These are phyloP conservation scores for Oreochromis tanganicae DNA, from an alignment of 2,113 vertebrate genomes.

Conservation along the genomic window DNA sequence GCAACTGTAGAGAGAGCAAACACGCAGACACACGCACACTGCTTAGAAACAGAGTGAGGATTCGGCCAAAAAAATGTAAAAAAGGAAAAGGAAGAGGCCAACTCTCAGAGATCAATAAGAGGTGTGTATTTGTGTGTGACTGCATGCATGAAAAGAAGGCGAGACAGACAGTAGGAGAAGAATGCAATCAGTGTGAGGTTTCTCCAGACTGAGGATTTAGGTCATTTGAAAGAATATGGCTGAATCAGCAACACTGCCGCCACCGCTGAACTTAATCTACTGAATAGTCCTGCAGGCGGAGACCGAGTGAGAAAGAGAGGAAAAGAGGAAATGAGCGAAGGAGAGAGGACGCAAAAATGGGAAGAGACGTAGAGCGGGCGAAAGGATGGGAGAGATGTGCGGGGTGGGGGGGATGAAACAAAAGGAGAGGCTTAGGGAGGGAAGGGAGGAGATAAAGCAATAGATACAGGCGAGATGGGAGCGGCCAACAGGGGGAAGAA, in stretches of 20 bases:
- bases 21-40: not conserved
- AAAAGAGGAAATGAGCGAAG: not conserved
- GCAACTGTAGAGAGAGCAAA: not conserved
- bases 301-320: conserved; percentile 6
- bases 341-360: conserved; percentile 8
- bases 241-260: conserved; percentile 71
- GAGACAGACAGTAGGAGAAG: conserved; percentile 21
- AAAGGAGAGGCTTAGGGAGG: not conserved
- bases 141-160: not conserved
- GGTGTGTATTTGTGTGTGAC: conserved; percentile 35
- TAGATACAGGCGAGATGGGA: conserved; percentile 17
- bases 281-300: conserved; percentile 64
- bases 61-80: not conserved
- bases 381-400: not conserved
- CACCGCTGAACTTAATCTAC: conserved; percentile 73
- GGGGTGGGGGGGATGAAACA: conserved; percentile 3
- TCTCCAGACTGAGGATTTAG: conserved; percentile 68
- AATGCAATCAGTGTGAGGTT: conserved; percentile 62
- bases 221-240: conserved; percentile 74
- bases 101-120: conserved; percentile 44
- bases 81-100: conserved; percentile 5
- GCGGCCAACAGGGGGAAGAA: not conserved
- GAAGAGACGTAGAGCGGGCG: not conserved
- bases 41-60: not conserved
- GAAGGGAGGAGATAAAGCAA: not conserved